These are phyloP conservation scores for Alethe diademata DNA, from an alignment of 2,113 vertebrate species.

Conservation along the genomic window DNA sequence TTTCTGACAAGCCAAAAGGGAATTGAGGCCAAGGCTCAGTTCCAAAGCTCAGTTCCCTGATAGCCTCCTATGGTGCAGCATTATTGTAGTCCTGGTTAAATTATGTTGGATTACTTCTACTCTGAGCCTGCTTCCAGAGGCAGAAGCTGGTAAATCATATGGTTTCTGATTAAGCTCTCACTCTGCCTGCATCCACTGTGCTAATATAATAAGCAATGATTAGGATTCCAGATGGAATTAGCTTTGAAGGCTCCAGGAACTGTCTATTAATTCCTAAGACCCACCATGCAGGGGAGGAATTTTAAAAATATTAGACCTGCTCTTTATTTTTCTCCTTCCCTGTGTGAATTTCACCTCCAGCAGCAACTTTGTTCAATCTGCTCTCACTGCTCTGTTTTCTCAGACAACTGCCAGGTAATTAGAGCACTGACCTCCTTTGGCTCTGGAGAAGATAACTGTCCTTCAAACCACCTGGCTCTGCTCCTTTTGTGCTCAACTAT, in stretches of 20 bases:
- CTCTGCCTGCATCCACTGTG: background rate
- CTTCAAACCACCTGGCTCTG: background rate
- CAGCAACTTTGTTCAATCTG: background rate
- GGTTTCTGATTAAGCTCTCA: background rate
- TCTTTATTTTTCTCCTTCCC: background rate
- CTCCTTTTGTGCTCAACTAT: background rate
- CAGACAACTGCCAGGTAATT: background rate
- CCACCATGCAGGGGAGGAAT: background rate
- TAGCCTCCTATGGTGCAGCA: background rate
- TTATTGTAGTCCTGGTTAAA: conserved; percentile 28
- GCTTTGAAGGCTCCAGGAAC: background rate
- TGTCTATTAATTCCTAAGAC: background rate
- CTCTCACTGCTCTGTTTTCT: background rate
- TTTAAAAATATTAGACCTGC: background rate
- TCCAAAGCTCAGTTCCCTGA: background rate
- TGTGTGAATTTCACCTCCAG: background rate
- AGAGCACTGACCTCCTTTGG: background rate
- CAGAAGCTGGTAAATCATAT: conserved; percentile 26
- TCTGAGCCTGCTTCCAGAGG: conserved; percentile 10
- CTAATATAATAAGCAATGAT: conserved; percentile 44
- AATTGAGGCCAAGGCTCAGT: background rate
- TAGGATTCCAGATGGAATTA: conserved; percentile 43
- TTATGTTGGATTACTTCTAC: conserved; percentile 35
- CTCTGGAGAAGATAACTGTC: background rate
- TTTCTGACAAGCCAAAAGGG: background rate